These are phyloP conservation scores for Andrena trimmerana DNA, from an alignment of 2,888 invertebrate species.

Conservation along the genomic window DNA sequence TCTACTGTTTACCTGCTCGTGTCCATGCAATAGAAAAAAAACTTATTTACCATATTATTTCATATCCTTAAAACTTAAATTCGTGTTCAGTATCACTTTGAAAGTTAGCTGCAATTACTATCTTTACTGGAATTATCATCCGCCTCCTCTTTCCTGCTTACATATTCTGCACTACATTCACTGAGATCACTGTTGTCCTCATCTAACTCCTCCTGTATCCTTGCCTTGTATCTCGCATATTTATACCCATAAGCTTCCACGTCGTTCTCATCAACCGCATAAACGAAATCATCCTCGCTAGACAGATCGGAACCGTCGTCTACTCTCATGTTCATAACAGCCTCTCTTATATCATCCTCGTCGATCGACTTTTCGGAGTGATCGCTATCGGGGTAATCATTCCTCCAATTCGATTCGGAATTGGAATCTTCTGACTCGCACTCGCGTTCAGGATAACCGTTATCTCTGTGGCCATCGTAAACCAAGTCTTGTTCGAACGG, in stretches of 20 bases:
- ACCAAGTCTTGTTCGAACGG: constrained; percentile 84
- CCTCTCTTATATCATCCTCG: constrained; percentile 85
- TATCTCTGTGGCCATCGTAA: constrained; percentile 76
- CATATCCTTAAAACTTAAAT: background rate
- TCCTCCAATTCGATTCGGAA: constrained; percentile 91
- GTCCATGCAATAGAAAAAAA: constrained; percentile 1
- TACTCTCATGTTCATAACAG: constrained; percentile 62
- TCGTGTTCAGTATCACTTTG: background rate
- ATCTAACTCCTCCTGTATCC: constrained; percentile 79
- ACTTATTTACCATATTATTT: background rate
- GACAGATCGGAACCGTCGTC: constrained; percentile 85
- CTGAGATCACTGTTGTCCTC: constrained; percentile 58
- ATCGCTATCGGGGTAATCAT: constrained; percentile 92
- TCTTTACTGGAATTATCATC: background rate
- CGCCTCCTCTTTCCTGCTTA: background rate
- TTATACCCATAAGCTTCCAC: constrained; percentile 88
- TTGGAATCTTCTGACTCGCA: constrained; percentile 86
- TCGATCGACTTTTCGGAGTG: constrained; percentile 87
- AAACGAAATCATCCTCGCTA: constrained; percentile 84
- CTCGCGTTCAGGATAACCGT: constrained; percentile 76
- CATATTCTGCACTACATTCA: constrained; percentile 28
- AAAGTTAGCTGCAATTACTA: background rate
- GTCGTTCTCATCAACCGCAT: constrained; percentile 85
- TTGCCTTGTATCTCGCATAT: constrained; percentile 90
- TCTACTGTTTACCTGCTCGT: background rate